Evolutionary conservation across 2,888 invertebrate genomes (phyloP), one percentile per base, ranked within the genome.

Genomic region (Callinectes sapidus): DNA sequence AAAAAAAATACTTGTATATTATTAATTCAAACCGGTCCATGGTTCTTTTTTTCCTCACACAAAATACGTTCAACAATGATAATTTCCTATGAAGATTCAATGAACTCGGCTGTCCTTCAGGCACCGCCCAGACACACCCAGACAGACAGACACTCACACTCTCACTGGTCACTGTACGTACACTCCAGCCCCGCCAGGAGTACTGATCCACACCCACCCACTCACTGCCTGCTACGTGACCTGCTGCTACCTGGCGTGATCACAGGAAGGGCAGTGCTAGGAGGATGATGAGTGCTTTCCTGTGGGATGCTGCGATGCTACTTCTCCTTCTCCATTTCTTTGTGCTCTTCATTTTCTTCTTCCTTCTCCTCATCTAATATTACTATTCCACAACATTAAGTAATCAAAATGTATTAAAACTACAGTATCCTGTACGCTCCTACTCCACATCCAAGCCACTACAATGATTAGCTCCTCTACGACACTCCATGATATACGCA

Each of bases 241-340:
- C 71, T 71, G 71, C 71, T 71, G 71, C 71, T 71, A 71, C 71
- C 71, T 71, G 71, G 71, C 28, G 71, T 71, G 71, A 28, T 71
- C 71, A 71, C 71, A 71, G 71, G 71, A 71, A 71, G 71, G 71
- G 71, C n/a, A 23, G 71, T 28, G 71, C 5, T 71, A 28, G 71
- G 10, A 71, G 71, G 28, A 71, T 71, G 71, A 71, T 71, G n/a
- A 71, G 71, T 71, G 71, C n/a, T 71, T 71, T 71, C 71, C 71
- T 71, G 71, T n/a, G 23, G 71, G 71, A 71, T 71, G 28, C 28
- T 28, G 10, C 6, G n/a, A 28, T 71, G 13, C 28, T 71, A 6
- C 71, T 71, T n/a, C 28, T 71, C 71, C n/a, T 71, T 23, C 71
- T 71, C 71, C 71, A 5, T 23, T 2, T 23, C 61, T 61, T 61